Base-by-base conservation (phyloP, 1,140 invertebrate genomes). In the Melanaphis sacchari region DNA sequence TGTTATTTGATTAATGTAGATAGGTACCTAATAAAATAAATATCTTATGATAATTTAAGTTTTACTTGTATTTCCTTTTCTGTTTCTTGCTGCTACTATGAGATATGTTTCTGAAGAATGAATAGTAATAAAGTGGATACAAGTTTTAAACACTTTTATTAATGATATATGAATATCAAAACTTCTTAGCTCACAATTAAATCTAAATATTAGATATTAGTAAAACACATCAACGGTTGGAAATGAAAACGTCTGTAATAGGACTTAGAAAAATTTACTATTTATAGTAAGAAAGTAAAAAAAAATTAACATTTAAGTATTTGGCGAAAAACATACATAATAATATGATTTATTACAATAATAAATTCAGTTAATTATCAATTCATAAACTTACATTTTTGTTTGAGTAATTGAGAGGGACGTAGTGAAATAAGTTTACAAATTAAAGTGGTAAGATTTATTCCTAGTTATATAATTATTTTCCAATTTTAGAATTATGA, bases 41-140 rank as follows among this genome's bases (percentile, higher is more conserved):
- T 40, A 59, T 59, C 26, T 59, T 22, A 85, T 3, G 4, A 31
- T 85, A 43, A 1, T n/a, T 31, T 0, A 31, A 18, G 24, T 85
- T 90, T 84, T 91, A 94, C 94, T 90, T 40, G 94, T 85, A 59
- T 94, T 94, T 54, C 94, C 94, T 38, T 93, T 84, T 54, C 89
- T 93, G 85, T 94, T 94, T 59, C 94, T 94, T 66, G 89, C 94
- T 8, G 93, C 90, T n/a, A 94, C 31, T 24, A 94, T 49, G 24
- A 94, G 52, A 90, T 94, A 94, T 21, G 38, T 92, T 54, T 94
- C 92, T 40, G 94, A 93, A 38, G 94, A 94, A 94, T 94, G 94
- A 93, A 94, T 85, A 93, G 94, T 93, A 38, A 94, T 26, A 18
- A 94, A 94, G 38, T 94, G 93, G 41, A 94, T 94, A 38, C 94